Evolutionary conservation across 1,140 invertebrate genomes (phyloP).

Genomic region (Heliothis subflexa): DNA sequence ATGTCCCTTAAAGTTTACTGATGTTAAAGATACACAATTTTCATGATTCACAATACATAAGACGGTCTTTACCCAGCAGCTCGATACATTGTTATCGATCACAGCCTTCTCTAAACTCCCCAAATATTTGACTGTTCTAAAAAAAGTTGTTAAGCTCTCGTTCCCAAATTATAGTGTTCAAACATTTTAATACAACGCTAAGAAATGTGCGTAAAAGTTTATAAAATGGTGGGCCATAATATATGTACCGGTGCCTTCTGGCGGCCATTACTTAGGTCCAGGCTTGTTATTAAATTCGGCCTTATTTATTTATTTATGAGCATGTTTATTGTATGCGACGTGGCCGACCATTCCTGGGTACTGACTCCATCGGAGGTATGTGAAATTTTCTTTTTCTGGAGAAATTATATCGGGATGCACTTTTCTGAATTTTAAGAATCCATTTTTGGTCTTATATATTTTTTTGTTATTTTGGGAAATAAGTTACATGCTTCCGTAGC

Average conservation of each 20-base stretch:
- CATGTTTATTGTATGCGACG: conserved; percentile 62
- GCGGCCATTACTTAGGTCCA: conserved; percentile 79
- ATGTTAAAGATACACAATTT: no score
- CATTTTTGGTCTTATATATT: no score
- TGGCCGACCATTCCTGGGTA: background rate
- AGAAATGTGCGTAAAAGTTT: conserved; percentile 80
- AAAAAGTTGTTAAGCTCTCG: conserved; percentile 68
- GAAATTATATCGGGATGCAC: background rate
- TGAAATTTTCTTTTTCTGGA: conserved; percentile 1
- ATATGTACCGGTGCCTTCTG: conserved; percentile 82
- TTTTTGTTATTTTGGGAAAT: no score
- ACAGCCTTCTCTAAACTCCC: conserved; percentile 24
- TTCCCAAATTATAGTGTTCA: conserved; percentile 82
- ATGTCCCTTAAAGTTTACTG: no score
- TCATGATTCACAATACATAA: no score
- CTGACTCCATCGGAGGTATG: background rate
- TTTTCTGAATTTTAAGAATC: no score
- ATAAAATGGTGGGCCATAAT: conserved; percentile 75
- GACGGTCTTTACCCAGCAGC: background rate
- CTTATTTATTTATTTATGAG: conserved; percentile 83
- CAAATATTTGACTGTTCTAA: conserved; percentile 56
- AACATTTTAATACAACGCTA: conserved; percentile 79
- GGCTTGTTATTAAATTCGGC: conserved; percentile 83
- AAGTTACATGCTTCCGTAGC: no score
- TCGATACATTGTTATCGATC: conserved; percentile 16